Evolutionary conservation across 2,888 invertebrate genomes (phyloP).

Genomic region (Cataglyphis albicans): DNA sequence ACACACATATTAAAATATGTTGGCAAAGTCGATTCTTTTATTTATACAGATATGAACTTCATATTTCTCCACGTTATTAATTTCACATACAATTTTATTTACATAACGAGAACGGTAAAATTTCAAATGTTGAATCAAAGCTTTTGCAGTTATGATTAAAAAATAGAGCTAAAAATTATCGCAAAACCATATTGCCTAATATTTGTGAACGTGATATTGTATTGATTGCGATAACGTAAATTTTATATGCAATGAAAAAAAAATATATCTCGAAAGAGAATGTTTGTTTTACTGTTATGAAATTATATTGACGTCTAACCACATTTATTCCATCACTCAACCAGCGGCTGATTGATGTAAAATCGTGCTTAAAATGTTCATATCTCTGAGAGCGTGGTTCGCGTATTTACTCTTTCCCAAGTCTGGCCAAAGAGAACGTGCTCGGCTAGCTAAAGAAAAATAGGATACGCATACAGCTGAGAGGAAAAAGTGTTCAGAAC

Average conservation of each 20-base stretch:
- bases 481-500: conserved; percentile 47
- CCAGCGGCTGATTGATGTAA: conserved; percentile 19
- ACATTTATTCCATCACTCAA: conserved; percentile 21
- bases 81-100: conserved; percentile 15
- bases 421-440: not conserved
- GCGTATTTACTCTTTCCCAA: conserved; percentile 2
- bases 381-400: not conserved
- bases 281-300: not conserved
- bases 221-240: not conserved
- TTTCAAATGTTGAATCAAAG: not conserved
- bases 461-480: conserved; percentile 3
- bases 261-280: not conserved
- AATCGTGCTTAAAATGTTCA: conserved; percentile 41
- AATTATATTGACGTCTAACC: conserved; percentile 8
- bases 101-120: not conserved
- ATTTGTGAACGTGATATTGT: not conserved
- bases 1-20: not conserved
- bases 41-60: not conserved
- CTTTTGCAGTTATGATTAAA: not conserved
- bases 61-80: not conserved
- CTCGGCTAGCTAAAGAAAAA: conserved; percentile 43
- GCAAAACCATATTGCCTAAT: not conserved
- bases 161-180: not conserved
- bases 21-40: not conserved
- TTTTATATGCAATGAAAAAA: not conserved